phyloP scores from a whole-genome alignment of 2,888 invertebrate genomes.

The Epirrhoe alternata region DNA sequence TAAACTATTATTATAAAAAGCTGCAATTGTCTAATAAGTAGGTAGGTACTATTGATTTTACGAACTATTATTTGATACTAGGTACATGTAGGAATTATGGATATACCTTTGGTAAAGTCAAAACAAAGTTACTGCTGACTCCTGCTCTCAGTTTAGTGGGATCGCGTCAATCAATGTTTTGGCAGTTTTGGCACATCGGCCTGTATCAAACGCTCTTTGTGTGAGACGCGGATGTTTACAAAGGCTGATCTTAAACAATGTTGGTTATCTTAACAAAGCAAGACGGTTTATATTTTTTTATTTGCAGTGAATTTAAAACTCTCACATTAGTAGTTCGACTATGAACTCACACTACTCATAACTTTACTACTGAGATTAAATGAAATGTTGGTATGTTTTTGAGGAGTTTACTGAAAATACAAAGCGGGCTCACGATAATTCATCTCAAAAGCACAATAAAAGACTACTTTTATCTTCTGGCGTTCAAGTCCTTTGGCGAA shows the following conservation, averaged over 20 bases:
- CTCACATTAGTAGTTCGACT: no score
- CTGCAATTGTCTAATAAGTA: no score
- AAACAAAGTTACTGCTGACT: constrained; percentile 2
- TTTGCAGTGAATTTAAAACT: neutral
- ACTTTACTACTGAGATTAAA: no score
- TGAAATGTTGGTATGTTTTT: no score
- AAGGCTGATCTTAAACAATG: constrained; percentile 32
- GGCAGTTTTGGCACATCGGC: constrained; percentile 41
- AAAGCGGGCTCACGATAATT: neutral
- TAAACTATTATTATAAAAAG: neutral
- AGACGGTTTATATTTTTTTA: constrained; percentile 16
- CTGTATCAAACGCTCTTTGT: constrained; percentile 39
- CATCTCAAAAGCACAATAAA: neutral
- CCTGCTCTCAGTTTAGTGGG: constrained; percentile 1
- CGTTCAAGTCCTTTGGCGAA: neutral
- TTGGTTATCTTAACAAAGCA: constrained; percentile 30
- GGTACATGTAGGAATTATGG: no score
- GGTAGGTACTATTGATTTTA: no score
- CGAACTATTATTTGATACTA: no score
- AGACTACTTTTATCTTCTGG: neutral
- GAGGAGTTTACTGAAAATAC: no score
- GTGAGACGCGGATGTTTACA: constrained; percentile 39
- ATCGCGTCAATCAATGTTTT: constrained; percentile 39
- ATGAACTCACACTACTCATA: no score
- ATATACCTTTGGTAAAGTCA: no score